Base-by-base conservation (phyloP, 2,113 vertebrate species). In the Gymnobelideus leadbeateri region DNA sequence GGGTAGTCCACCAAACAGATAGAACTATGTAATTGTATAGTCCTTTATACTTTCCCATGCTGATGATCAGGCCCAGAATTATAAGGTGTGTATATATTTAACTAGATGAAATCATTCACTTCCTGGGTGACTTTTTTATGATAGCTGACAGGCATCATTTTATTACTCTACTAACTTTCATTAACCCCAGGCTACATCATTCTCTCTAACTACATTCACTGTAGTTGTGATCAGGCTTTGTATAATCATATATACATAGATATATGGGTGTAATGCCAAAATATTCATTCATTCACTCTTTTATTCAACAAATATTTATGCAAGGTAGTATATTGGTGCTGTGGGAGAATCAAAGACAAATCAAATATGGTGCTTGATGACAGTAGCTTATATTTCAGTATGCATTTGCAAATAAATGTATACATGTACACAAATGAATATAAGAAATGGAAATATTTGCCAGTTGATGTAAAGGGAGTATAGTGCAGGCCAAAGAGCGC, bases 171-270 rank as follows among this genome's bases (percentile, higher is more conserved):
- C 11, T 95, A 43, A n/a, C 51, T 96, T 95, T 94, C 28, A 61
- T 93, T 94, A 93, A 91, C 92, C 91, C 1, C 50, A 51, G 0
- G 53, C 3, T 57, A 12, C 92, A 37, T 57, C 94, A 77, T 52
- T 92, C 2, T 92, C 6, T 93, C 47, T 92, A 61, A 90, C 89
- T 95, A 21, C 84, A 43, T 43, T 0, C 28, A 53, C 92, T 95
- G 3, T n/a, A 50, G 37, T 43, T 91, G 24, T 91, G 16, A 96
- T 94, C n/a, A 90, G 95, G 37, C 68, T 84, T 84, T 84, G 68
- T 96, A 91, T 95, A 93, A 95, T 92, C 37, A 94, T 94, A 94
- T 89, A 11, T 94, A 92, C 93, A 89, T 19, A 84, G n/a, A 84
- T 43, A 84, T 84, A 84, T 77, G 37, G 37, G 43, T 77, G 16